A percentile compares a stretch with the other conserved stretches of the same genome.
phyloP scores from a whole-genome alignment of 2,888 invertebrate species.

The Callimorpha dominula region DNA sequence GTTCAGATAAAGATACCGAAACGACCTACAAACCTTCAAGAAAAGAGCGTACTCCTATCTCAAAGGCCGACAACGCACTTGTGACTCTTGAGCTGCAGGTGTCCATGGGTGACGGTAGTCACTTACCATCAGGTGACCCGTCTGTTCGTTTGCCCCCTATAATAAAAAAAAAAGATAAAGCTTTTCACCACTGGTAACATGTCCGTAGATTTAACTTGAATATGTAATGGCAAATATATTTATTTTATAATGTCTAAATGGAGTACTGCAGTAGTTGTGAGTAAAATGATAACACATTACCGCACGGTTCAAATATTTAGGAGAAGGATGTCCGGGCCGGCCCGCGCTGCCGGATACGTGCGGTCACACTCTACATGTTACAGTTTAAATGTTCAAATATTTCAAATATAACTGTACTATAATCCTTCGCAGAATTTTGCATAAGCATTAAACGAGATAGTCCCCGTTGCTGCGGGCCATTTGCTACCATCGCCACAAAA shows the following conservation, averaged over 20 bases:
- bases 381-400: slow-evolving; percentile 13
- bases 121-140: too few relatives aligned
- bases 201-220: neutral
- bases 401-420: slow-evolving; percentile 9
- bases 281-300: neutral
- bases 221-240: neutral
- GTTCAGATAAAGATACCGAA: too few relatives aligned
- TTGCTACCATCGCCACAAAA: slow-evolving; percentile 11
- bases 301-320: slow-evolving; percentile 15
- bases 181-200: neutral
- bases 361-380: slow-evolving; percentile 6
- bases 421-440: slow-evolving; percentile 9
- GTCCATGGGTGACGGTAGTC: too few relatives aligned
- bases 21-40: too few relatives aligned
- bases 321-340: slow-evolving; percentile 17
- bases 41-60: too few relatives aligned
- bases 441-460: slow-evolving; percentile 9
- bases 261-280: neutral
- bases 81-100: too few relatives aligned
- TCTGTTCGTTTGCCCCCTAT: too few relatives aligned
- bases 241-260: neutral
- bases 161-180: too few relatives aligned
- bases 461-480: neutral
- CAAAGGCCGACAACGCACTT: too few relatives aligned
- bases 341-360: neutral